Base-by-base conservation (phyloP, 2,797 vertebrate species). In the Galaxias olidus region DNA sequence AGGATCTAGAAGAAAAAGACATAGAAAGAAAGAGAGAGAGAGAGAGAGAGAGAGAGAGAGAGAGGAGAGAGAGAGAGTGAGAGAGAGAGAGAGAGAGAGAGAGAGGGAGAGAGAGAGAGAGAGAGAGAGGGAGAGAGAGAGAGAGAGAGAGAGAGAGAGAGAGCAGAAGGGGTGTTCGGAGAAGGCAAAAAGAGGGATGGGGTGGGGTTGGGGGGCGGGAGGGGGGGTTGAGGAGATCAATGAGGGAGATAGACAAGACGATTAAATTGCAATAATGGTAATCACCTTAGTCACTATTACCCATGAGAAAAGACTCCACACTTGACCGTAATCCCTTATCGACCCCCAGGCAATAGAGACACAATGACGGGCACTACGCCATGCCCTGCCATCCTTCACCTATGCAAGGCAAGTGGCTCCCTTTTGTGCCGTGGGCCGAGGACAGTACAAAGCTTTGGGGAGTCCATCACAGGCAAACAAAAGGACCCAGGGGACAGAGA, bases 1-100 rank as follows among this genome's bases (percentile, higher is more conserved):
- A 54, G 97, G 94, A 88, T 98, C 96, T 99, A 80, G 14, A 59
- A 68, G 56, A 43, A 43, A 51, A 40, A 51, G 52, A 61, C 9
- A 75, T 15, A 65, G 4, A 51, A 15, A 67, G 4, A 65, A 40
- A 65, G 12, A 55, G 14, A 46, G 11, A 14, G 14, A 9, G 30
- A 15, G 41, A 52, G 9, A 45, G 56, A 59, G 15, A 52, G 56
- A 46, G 4, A 62, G 48, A 62, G 9, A 51, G 60, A 61, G 12
- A 61, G 4, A 61, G 11, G n/a, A n/a, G n/a, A n/a, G n/a, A n/a
- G n/a, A n/a, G n/a, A n/a, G n/a, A n/a, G n/a, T n/a, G n/a, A n/a
- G n/a, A n/a, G n/a, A n/a, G n/a, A n/a, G n/a, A n/a, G n/a, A n/a
- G n/a, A n/a, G n/a, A 42, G 46, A 45, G 10, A 46, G 10, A 18